These are phyloP conservation scores for Drosophila mercatorum DNA, from an alignment of 2,888 invertebrate species.

Conservation along the genomic window DNA sequence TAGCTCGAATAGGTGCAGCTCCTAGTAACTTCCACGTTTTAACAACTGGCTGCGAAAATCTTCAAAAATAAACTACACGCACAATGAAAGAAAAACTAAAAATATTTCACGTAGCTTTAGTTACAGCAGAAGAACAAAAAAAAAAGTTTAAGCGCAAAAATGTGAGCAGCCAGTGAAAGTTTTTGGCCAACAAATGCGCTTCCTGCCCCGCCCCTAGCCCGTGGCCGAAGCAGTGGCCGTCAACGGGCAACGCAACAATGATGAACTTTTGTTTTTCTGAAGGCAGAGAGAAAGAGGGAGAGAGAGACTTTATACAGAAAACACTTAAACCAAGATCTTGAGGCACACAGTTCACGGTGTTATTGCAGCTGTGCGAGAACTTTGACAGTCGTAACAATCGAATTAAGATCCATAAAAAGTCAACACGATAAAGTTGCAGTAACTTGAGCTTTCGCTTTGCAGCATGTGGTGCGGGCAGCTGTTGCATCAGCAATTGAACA, in stretches of 20 bases:
- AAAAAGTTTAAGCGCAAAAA: slow-evolving; percentile 44
- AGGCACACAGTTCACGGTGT: slow-evolving; percentile 28
- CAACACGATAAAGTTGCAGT: slow-evolving; percentile 42
- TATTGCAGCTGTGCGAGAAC: slow-evolving; percentile 29
- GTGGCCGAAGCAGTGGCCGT: slow-evolving; percentile 43
- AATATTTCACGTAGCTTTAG: slow-evolving; percentile 26
- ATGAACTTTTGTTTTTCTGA: slow-evolving; percentile 36
- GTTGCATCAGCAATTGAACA: slow-evolving; percentile 38
- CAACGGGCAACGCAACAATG: slow-evolving; percentile 55
- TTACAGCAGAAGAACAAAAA: neutral
- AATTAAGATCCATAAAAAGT: slow-evolving; percentile 69
- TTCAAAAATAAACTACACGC: slow-evolving; percentile 17
- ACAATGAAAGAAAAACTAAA: slow-evolving; percentile 16
- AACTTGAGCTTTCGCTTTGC: slow-evolving; percentile 11
- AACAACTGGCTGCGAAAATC: slow-evolving; percentile 28
- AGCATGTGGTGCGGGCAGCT: slow-evolving; percentile 15
- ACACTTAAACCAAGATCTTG: slow-evolving; percentile 48
- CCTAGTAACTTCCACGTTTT: slow-evolving; percentile 19
- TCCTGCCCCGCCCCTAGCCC: slow-evolving; percentile 11
- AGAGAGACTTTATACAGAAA: slow-evolving; percentile 16
- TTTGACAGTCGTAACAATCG: slow-evolving; percentile 48
- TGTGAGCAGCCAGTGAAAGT: slow-evolving; percentile 57
- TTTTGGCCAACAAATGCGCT: slow-evolving; percentile 24
- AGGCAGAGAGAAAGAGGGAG: slow-evolving; percentile 4
- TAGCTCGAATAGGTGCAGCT: slow-evolving; percentile 29